Evolutionary conservation across 2,888 invertebrate species (phyloP).

Genomic region (Nemapogon koenigi): DNA sequence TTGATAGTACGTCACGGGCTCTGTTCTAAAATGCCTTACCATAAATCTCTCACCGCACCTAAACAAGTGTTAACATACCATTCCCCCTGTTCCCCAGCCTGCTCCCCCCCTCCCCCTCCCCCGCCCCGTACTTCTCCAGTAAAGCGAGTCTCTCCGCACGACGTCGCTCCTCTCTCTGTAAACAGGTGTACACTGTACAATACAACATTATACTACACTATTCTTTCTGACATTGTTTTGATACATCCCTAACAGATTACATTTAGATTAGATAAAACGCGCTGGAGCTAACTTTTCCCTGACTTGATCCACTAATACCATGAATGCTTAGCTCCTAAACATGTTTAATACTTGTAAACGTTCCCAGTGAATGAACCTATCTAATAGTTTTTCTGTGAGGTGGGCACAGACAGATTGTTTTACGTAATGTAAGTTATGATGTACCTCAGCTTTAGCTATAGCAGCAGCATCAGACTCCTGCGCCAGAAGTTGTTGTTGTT

Average conservation of each 20-base stretch:
- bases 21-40: too few relatives aligned
- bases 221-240: not conserved
- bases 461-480: slow-evolving; percentile 31
- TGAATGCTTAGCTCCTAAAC: too few relatives aligned
- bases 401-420: too few relatives aligned
- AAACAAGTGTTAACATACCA: slow-evolving; percentile 19
- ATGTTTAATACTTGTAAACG: too few relatives aligned
- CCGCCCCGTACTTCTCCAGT: slow-evolving; percentile 33
- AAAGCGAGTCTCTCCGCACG: slow-evolving; percentile 29
- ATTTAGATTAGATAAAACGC: not conserved
- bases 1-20: too few relatives aligned
- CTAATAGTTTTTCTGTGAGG: too few relatives aligned
- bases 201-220: not conserved
- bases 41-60: too few relatives aligned
- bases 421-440: not conserved
- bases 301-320: too few relatives aligned
- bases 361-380: too few relatives aligned
- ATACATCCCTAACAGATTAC: not conserved
- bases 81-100: slow-evolving; percentile 26
- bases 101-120: slow-evolving; percentile 23
- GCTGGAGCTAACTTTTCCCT: too few relatives aligned
- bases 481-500: slow-evolving; percentile 30
- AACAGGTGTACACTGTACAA: too few relatives aligned
- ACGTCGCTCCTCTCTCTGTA: slow-evolving; percentile 39
- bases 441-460: slow-evolving; percentile 35